Percentiles rank a stretch among this genome's conserved stretches.
Evolutionary conservation across 2,797 vertebrate species (phyloP).

Genomic region (Tokudaia tokunoshimensis): DNA sequence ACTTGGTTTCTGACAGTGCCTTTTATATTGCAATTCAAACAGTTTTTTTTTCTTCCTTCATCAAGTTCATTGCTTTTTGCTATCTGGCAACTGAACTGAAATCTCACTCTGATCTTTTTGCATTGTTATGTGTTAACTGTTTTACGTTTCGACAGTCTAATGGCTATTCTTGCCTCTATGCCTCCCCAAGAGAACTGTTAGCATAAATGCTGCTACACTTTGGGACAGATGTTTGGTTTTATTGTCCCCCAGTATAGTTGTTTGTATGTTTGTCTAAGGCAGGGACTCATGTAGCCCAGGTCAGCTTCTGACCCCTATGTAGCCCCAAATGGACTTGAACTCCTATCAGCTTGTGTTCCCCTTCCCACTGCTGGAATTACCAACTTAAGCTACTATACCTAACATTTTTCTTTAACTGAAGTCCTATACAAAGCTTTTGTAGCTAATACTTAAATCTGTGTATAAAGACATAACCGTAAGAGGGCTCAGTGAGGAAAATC

Average conservation of each 20-base stretch:
- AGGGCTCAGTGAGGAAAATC: not conserved
- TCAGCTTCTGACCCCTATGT: not conserved
- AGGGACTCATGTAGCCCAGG: not conserved
- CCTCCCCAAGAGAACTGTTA: constrained; percentile 15
- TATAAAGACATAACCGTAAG: not conserved
- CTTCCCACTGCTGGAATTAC: not conserved
- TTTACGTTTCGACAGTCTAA: constrained; percentile 24
- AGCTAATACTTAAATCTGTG: not conserved
- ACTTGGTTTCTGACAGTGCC: constrained; percentile 32
- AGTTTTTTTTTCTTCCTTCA: not conserved
- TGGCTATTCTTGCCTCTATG: not conserved
- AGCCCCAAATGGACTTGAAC: no score
- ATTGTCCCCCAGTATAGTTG: not conserved
- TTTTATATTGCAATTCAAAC: not conserved
- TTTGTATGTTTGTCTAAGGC: not conserved
- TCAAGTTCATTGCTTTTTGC: not conserved
- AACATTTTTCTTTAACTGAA: constrained; percentile 57
- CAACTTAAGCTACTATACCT: no score
- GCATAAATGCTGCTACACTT: constrained; percentile 2
- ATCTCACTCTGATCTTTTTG: constrained; percentile 33
- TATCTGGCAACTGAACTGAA: constrained; percentile 23
- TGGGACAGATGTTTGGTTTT: constrained; percentile 43
- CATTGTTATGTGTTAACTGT: not conserved
- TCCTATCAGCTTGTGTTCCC: not conserved
- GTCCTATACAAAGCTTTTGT: not conserved